These are phyloP conservation scores for Acromyrmex heyeri DNA, from an alignment of 1,140 invertebrate species.

Conservation along the genomic window DNA sequence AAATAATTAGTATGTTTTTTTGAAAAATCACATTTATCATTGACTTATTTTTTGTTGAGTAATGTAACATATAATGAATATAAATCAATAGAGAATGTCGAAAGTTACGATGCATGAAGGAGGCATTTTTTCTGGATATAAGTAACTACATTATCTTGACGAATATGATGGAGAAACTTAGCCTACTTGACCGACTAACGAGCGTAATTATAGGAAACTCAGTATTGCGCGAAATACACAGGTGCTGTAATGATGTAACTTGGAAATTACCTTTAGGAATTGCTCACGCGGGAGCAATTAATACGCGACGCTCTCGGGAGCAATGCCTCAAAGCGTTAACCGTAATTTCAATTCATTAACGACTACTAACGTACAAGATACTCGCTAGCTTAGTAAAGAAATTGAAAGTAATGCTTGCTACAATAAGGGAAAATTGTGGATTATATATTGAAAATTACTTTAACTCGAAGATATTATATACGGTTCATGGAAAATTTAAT, in stretches of 20 bases:
- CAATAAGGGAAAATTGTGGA: conserved; percentile 46
- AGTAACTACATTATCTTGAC: conserved; percentile 11
- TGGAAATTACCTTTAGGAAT: conserved; percentile 74
- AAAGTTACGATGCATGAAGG: too few species aligned
- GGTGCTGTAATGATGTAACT: conserved; percentile 73
- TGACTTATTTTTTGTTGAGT: too few species aligned
- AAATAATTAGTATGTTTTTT: too few species aligned
- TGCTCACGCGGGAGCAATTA: conserved; percentile 74
- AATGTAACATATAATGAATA: too few species aligned
- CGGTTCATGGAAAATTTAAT: conserved; percentile 32
- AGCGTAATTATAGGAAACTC: conserved; percentile 53
- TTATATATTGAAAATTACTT: conserved; percentile 43
- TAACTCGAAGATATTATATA: conserved; percentile 43
- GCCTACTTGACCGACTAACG: conserved; percentile 51
- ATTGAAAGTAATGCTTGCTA: conserved; percentile 41
- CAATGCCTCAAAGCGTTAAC: conserved; percentile 69
- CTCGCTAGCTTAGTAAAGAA: conserved; percentile 28
- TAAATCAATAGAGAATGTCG: too few species aligned
- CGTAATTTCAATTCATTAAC: conserved; percentile 63
- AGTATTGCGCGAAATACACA: conserved; percentile 56
- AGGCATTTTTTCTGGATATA: not conserved
- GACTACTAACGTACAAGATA: conserved; percentile 21
- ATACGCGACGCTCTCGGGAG: conserved; percentile 70
- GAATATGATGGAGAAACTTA: conserved; percentile 30
- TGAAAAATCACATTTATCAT: too few species aligned